Evolutionary conservation across 2,797 vertebrate species (phyloP), one percentile per base, ranked within the genome.

Genomic region (Lithobates pipiens): DNA sequence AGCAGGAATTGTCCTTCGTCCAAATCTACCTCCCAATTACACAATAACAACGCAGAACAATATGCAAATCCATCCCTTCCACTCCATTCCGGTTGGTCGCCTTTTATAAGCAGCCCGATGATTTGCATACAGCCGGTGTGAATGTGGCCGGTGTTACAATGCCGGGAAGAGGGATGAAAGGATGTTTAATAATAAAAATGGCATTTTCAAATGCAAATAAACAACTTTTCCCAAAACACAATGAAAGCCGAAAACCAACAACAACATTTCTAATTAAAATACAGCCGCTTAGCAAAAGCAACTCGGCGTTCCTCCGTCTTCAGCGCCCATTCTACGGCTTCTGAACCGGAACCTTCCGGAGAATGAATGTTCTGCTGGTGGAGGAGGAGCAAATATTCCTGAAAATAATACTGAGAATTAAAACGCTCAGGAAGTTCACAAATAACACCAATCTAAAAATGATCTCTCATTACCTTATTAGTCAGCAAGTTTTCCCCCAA

Each of bases 181-280:
- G 67, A 29, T n/a, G 65, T 63, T 61, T 36, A 36, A 54, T 54
- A 61, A 44, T 21, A 61, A 36, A 65, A 65, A 10, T 23, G 50
- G 54, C 67, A 54, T 36, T 77, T 77, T 84, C 50, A 54, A 42
- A 84, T 39, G 82, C 44, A 77, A 84, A 84, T 61, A 23, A 27
- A 70, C 69, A 50, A 80, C 46, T 42, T 34, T 72, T 36, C 8
- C 27, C 18, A n/a, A 36, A 25, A 34, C 67, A n/a, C 23, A 0
- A 23, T 54, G 67, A 36, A 36, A 6, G 34, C 34, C 21, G 7
- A 23, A 23, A 34, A 16, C 63, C 27, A n/a, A 61, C 39, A 34
- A 50, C 6, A 57, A 13, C 36, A 71, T 71, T 25, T 71, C 23
- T 71, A 80, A 71, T 80, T 70, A 70, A 70, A 70, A n/a, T 23